Evolutionary conservation across 1,140 invertebrate genomes (phyloP).

Genomic region (Hermetia illucens): DNA sequence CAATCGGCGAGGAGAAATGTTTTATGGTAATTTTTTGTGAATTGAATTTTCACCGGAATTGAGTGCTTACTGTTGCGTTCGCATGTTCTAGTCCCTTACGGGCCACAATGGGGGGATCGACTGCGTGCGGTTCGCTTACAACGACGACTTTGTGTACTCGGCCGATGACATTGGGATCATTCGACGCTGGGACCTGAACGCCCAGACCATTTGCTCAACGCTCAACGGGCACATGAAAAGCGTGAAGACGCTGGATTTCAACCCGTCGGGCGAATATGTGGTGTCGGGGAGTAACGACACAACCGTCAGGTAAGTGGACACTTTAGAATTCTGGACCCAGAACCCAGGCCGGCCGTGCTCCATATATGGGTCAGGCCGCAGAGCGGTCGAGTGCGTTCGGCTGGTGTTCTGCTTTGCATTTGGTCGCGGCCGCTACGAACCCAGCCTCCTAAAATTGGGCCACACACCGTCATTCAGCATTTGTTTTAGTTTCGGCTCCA

Average conservation of each 20-base stretch:
- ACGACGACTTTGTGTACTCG: constrained; percentile 89
- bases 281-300: constrained; percentile 87
- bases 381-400: too few species aligned
- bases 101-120: constrained; percentile 88
- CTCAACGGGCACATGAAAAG: constrained; percentile 85
- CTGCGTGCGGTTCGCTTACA: constrained; percentile 86
- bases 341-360: too few species aligned
- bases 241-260: constrained; percentile 87
- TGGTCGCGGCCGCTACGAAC: too few species aligned
- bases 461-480: too few species aligned
- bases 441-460: too few species aligned
- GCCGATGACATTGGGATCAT: constrained; percentile 85
- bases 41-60: background rate
- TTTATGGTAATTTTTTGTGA: constrained; percentile 63
- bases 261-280: constrained; percentile 89
- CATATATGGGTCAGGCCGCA: too few species aligned
- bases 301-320: constrained; percentile 48
- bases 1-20: constrained; percentile 86
- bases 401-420: too few species aligned
- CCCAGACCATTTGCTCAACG: constrained; percentile 78
- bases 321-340: too few species aligned
- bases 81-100: constrained; percentile 41
- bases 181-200: constrained; percentile 94
- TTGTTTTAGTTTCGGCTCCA: too few species aligned
- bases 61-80: background rate